Percentiles rank a stretch among this genome's conserved stretches.
Evolutionary conservation across 2,113 vertebrate species (phyloP).

Genomic region (Irena cyanogastra): DNA sequence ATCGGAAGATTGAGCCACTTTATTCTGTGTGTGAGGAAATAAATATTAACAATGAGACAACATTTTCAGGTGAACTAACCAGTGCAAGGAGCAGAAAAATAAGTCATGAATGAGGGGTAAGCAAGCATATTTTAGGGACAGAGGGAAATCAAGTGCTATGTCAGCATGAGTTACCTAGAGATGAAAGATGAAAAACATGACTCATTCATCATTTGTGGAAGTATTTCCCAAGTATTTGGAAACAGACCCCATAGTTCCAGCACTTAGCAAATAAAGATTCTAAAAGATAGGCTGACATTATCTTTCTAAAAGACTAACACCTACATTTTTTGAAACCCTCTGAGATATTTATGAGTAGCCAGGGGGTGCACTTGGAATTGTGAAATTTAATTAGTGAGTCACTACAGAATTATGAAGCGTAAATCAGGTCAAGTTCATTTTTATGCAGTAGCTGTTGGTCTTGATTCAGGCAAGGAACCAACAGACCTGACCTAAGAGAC

Average conservation of each 20-base stretch:
- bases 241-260: conserved; percentile 9
- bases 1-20: neutral
- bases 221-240: conserved; percentile 44
- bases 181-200: conserved; percentile 26
- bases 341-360: conserved; percentile 58
- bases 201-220: conserved; percentile 43
- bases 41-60: neutral
- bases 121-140: neutral
- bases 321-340: conserved; percentile 4
- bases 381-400: conserved; percentile 63
- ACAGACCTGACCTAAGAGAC: neutral
- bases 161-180: neutral
- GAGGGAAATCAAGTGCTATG: neutral
- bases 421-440: conserved; percentile 48
- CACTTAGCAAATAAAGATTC: conserved; percentile 44
- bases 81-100: neutral
- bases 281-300: conserved; percentile 13
- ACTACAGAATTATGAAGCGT: neutral
- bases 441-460: conserved; percentile 16
- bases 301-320: conserved; percentile 38
- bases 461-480: neutral
- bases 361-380: conserved; percentile 41
- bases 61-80: neutral
- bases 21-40: neutral
- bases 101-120: neutral